Evolutionary conservation across 2,113 vertebrate genomes (phyloP).

Genomic region (Cottus gobio): DNA sequence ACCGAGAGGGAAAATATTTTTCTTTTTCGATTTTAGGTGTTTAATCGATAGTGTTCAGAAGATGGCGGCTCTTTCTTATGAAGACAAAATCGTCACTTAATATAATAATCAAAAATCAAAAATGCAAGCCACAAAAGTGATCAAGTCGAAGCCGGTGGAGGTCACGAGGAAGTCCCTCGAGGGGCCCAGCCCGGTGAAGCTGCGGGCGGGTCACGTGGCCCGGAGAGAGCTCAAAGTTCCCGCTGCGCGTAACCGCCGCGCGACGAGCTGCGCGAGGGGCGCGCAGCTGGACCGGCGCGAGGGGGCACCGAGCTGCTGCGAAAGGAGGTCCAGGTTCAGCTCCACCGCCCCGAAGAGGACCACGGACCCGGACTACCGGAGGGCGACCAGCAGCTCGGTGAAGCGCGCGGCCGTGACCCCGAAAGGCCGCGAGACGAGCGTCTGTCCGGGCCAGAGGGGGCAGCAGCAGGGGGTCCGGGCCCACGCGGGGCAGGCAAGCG

Average conservation of each 20-base stretch:
- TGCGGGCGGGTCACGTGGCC: not conserved
- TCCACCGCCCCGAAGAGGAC: constrained; percentile 34
- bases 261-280: constrained; percentile 60
- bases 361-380: not conserved
- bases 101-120: not conserved
- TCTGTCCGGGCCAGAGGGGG: not conserved
- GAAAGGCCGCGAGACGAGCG: not conserved
- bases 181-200: constrained; percentile 5
- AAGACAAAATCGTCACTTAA: not conserved
- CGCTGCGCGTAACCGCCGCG: constrained; percentile 48
- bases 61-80: constrained; percentile 15
- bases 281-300: constrained; percentile 24
- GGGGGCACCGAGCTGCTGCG: not conserved
- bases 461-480: not conserved
- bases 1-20: not conserved
- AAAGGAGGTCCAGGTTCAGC: constrained; percentile 49
- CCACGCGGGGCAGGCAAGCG: not conserved
- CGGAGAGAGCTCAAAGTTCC: not conserved
- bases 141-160: constrained; percentile 42
- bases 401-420: not conserved
- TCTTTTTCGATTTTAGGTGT: not conserved
- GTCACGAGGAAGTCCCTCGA: not conserved
- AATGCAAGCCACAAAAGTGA: constrained; percentile 59
- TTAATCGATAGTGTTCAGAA: not conserved
- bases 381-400: not conserved